Evolutionary conservation across 2,888 invertebrate genomes (phyloP), one percentile per base, ranked within the genome.

Genomic region (Baccha elongata): DNA sequence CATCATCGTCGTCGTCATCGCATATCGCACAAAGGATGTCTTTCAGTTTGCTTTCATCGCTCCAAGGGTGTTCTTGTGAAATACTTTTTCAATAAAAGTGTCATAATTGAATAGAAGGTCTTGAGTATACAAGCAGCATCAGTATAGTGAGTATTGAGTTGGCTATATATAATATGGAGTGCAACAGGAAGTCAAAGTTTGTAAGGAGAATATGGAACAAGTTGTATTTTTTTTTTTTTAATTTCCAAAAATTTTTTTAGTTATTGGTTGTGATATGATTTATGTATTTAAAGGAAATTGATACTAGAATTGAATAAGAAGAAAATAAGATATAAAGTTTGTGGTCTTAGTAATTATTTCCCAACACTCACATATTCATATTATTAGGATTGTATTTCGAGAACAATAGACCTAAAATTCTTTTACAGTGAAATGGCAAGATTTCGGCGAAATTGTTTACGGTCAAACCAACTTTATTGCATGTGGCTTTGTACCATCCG

Each of bases 71-170:
- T 58, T 32, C 26, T 58, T 37, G 44, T 60, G 58, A 8, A 19
- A 60, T 44, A 44, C 29, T 48, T 65, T 55, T 53, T 50, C 23
- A 58, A 68, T 58, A 53, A 64, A 46, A 35, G 40, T 65, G 48
- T 58, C 67, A 60, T 67, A 74, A 74, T 67, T 67, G 58, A 67
- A 67, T 74, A 42, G 55, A 67, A 74, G 42, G 42, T 58, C 58
- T 37, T 32, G 67, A 42, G 50, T 19, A 52, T 29, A 52, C 35
- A 35, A 40, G 40, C 11, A 40, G 11, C 40, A 15, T 13, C 53
- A 40, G 13, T 7, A n/a, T n/a, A 4, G 23, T 23, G 23, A 5
- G 23, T 23, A 3, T 23, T 5, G 29, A 32, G 29, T 32, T 32
- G 42, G 42, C 15, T 42, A 4, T n/a, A 6, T n/a, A n/a, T n/a